Base-by-base conservation (phyloP, 2,888 invertebrate genomes). In the Drosophila basisetae region DNA sequence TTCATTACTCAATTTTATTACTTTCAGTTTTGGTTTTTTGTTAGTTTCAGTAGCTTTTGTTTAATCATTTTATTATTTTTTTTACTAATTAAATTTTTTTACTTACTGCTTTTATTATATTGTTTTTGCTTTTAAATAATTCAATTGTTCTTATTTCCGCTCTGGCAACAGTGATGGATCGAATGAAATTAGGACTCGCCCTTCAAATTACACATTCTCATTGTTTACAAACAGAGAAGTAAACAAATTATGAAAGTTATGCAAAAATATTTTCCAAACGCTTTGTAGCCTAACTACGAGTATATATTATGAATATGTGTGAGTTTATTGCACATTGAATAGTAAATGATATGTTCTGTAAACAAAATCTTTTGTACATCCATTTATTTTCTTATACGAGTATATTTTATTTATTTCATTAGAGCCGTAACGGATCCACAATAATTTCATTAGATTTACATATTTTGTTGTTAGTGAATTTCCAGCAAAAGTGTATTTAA, bases 161-260 rank as follows among this genome's bases (percentile, higher is more conserved):
- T 13, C 25, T 49, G 64, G 37, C 28, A 18, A 68, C 31, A 13
- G 56, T 52, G 68, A 60, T 53, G 47, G 49, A 28, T 28, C 67
- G 37, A 31, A 50, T 50, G 67, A 59, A 73, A 76, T 73, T 78
- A 68, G 61, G 68, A 43, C 61, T 68, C 18, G 78, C 76, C 78
- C 78, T 73, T 73, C 78, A 63, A 62, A 41, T 59, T 47, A 47
- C 61, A 68, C 37, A 47, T 68, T 62, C 54, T 30, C 64, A 66
- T 60, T 78, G 69, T 78, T 74, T 74, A 63, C 53, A 73, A 69
- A 64, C 69, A 58, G 33, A 11, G 37, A 43, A 58, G 60, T 74
- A 78, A 77, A 78, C 77, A 77, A 66, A 58, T 31, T 30, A 59
- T 16, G 30, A 66, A 63, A 39, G 77, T 62, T 56, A 55, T 65